phyloP scores from a whole-genome alignment of 2,888 invertebrate genomes.

The Celastrina argiolus region DNA sequence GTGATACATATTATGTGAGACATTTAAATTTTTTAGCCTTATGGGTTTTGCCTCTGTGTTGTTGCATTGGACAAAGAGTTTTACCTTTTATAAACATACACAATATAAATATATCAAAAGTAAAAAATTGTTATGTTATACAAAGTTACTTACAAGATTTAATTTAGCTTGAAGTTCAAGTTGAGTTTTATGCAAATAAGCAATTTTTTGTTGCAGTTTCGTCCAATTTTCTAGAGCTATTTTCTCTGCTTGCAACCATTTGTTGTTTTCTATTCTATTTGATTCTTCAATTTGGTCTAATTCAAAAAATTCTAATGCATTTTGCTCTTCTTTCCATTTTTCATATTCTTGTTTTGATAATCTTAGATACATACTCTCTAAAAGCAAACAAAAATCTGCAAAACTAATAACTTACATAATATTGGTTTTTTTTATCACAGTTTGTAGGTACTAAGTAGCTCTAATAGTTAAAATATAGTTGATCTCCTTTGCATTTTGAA shows the following conservation, averaged over 20 bases:
- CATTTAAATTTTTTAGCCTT: too few species aligned
- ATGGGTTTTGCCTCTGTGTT: too few species aligned
- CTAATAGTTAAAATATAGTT: too few species aligned
- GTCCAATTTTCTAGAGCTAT: slow-evolving; percentile 81
- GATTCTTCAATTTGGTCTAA: slow-evolving; percentile 74
- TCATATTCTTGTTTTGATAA: slow-evolving; percentile 60
- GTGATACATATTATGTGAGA: too few species aligned
- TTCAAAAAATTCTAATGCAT: slow-evolving; percentile 70
- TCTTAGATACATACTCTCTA: slow-evolving; percentile 9
- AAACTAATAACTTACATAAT: background rate
- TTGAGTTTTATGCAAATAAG: slow-evolving; percentile 74
- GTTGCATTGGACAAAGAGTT: too few species aligned
- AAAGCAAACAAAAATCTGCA: background rate
- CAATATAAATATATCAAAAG: too few species aligned
- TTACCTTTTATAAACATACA: too few species aligned
- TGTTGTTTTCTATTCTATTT: slow-evolving; percentile 76
- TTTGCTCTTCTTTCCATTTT: slow-evolving; percentile 73
- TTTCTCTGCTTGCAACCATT: slow-evolving; percentile 83
- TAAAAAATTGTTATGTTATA: background rate
- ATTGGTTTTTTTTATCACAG: too few species aligned
- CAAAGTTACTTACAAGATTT: slow-evolving; percentile 50
- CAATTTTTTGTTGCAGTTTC: slow-evolving; percentile 76
- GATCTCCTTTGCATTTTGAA: too few species aligned
- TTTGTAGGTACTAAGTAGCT: too few species aligned
- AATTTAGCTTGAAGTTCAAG: slow-evolving; percentile 79